A percentile compares a stretch with the other conserved stretches of the same genome.
These are phyloP conservation scores for Corydoras maculifer DNA, from an alignment of 2,113 vertebrate species.

Conservation along the genomic window DNA sequence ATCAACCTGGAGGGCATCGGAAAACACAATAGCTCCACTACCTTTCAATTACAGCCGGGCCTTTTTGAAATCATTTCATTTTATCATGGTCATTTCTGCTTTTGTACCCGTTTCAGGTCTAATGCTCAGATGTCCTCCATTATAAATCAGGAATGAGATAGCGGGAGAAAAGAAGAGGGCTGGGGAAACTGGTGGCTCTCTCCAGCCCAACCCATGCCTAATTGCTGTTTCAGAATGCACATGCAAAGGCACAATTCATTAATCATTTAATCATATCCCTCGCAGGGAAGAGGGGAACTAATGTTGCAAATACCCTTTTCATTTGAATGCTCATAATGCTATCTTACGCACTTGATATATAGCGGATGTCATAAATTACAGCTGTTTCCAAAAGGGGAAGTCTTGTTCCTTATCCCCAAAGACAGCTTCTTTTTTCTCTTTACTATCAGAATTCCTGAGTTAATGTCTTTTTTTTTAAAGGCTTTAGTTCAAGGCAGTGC, in stretches of 20 bases:
- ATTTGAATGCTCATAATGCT: constrained; percentile 98
- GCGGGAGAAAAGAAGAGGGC: constrained; percentile 59
- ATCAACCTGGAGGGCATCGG: constrained; percentile 78
- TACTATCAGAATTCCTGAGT: constrained; percentile 28
- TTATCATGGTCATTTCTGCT: constrained; percentile 73
- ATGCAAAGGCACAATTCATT: constrained; percentile 98
- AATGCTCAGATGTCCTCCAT: constrained; percentile 82
- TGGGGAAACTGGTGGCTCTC: constrained; percentile 79
- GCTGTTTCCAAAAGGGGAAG: constrained; percentile 89
- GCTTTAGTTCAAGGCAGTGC: neutral
- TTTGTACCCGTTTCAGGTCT: constrained; percentile 82
- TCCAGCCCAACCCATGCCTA: constrained; percentile 86
- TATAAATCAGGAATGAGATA: constrained; percentile 93
- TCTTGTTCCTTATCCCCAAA: constrained; percentile 79
- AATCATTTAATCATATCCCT: constrained; percentile 99
- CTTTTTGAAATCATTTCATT: constrained; percentile 83
- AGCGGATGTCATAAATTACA: constrained; percentile 98
- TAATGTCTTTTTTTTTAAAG: constrained; percentile 46
- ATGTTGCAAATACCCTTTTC: constrained; percentile 99
- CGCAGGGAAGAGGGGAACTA: constrained; percentile 96
- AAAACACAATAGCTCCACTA: constrained; percentile 80
- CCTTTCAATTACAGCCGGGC: constrained; percentile 84
- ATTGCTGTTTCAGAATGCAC: constrained; percentile 99
- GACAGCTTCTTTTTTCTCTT: constrained; percentile 79
- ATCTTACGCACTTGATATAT: constrained; percentile 98